Conservation (phyloP, 92 coral and sea anemone genomes). For the Ricordea florida region DNA sequence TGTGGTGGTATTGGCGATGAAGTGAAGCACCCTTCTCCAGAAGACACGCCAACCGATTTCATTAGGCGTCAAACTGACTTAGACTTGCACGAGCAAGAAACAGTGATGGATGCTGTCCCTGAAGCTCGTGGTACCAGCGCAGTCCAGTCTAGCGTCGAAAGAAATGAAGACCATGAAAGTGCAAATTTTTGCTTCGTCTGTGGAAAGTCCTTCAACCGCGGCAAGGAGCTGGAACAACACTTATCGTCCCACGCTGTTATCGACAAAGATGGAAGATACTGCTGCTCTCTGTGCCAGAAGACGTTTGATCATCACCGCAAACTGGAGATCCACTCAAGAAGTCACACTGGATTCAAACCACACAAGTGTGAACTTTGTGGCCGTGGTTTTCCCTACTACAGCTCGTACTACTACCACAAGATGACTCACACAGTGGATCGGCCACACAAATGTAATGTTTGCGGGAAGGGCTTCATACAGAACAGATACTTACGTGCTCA, state of each 20-base stretch:
- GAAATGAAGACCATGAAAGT: conserved; percentile 38
- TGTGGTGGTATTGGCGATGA: not conserved
- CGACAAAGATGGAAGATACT: conserved; percentile 82
- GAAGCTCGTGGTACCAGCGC: not conserved
- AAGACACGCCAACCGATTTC: too few relatives aligned
- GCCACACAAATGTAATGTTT: conserved; percentile 87
- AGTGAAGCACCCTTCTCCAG: not conserved
- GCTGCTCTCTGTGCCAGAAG: conserved; percentile 82
- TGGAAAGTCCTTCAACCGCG: conserved; percentile 76
- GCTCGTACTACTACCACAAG: conserved; percentile 89
- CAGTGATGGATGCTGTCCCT: too few relatives aligned
- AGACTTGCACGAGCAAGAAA: not conserved
- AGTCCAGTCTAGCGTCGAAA: not conserved
- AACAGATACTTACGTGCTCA: conserved; percentile 83
- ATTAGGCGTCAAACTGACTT: not conserved
- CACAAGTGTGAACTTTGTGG: conserved; percentile 90
- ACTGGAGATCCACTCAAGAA: conserved; percentile 87
- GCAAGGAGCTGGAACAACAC: conserved; percentile 83
- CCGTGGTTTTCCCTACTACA: conserved; percentile 89
- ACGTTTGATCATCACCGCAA: conserved; percentile 87
- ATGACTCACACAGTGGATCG: conserved; percentile 95
- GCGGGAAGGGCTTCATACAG: conserved; percentile 93
- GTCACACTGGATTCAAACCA: conserved; percentile 92
- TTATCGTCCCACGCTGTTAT: conserved; percentile 85
- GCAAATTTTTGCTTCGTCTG: conserved; percentile 76